Evolutionary conservation across 1,140 invertebrate genomes (phyloP), one percentile per base, ranked within the genome.

Genomic region (Aphelenchoides besseyi): DNA sequence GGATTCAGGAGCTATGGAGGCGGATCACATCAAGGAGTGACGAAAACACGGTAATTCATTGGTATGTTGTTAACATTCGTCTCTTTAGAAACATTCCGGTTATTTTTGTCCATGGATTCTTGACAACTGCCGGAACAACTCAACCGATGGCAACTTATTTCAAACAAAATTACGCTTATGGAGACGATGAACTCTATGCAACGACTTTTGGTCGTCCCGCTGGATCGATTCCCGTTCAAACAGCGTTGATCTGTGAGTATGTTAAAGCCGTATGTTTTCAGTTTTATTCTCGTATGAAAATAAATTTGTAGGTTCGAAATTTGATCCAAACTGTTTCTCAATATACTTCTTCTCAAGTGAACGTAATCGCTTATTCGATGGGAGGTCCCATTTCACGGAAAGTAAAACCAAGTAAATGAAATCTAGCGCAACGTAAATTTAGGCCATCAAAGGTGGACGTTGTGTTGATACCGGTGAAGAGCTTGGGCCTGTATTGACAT

Each of bases 301-400:
- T 28, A 29, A 23, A n/a, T 33, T 36, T 68, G 3, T 41, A 75
- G 74, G 32, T 76, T 32, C 70, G 74, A 26, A 28, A 68, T n/a
- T 41, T 77, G 28, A 76, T 77, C 28, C n/a, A 55, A 53, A 72
- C 75, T 18, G 75, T 77, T 12, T 29, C 37, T 18, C 23, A 78
- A 54, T 77, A 67, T 54, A 78, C 75, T 0, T 52, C 62, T 48
- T 74, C 67, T 33, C n/a, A n/a, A n/a, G 72, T 77, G 1, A 63
- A 77, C 48, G 71, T 77, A 16, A 57, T 78, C 1, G 75, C 71
- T 26, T 78, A 74, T 48, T 73, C 69, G 0, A 62, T 78, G 61
- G 75, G 75, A n/a, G 30, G 26, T 30, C 28, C 75, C 9, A 73
- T 77, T 29, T 41, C 71, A 9, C 18, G 75, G 57, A 77, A 77